Evolutionary conservation across 2,888 invertebrate species (phyloP), one percentile per base, ranked within the genome.

Genomic region (Cancer borealis): DNA sequence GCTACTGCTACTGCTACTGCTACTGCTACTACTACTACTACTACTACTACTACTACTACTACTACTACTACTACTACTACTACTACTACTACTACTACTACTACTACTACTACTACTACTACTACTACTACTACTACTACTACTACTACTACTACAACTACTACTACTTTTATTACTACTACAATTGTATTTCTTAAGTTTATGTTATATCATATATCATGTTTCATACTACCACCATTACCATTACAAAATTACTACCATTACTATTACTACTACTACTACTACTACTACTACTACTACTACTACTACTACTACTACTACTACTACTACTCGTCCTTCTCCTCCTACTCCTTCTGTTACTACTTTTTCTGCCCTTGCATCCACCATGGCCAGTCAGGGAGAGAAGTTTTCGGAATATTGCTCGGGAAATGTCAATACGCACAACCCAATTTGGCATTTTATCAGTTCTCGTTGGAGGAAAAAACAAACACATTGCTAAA

Each of bases 291-390:
- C 88, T 88, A 88, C 88, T 45, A 88, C 88, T 88, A 88, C 88
- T 88, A 88, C 88, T 88, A 45, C 88, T 88, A 88, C 88, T 88
- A 88, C 88, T 88, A 88, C 88, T 88, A 88, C 88, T 88, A 88
- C 88, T 88, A 88, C 88, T 79, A 79, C 30, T 79, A 8, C 79
- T 79, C n/a, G 26, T 79, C n/a, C 79, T 79, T 26, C 79, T 79
- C n/a, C 26, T 79, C 6, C 79, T 79, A 79, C 79, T 79, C n/a
- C 79, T 79, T 26, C 79, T 79, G 26, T 26, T 88, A 88, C 88
- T 88, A 88, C 88, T 88, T 45, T n/a, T 46, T 45, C 46, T 26
- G 79, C 17, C 26, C 5, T 79, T 26, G 12, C 17, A 26, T 26
- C 26, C 12, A 26, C 46, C 14, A 30, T 26, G 6, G 66, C 21